Evolutionary conservation across 1,140 invertebrate species (phyloP), one percentile per base, ranked within the genome.

Genomic region (Thrips palmi): DNA sequence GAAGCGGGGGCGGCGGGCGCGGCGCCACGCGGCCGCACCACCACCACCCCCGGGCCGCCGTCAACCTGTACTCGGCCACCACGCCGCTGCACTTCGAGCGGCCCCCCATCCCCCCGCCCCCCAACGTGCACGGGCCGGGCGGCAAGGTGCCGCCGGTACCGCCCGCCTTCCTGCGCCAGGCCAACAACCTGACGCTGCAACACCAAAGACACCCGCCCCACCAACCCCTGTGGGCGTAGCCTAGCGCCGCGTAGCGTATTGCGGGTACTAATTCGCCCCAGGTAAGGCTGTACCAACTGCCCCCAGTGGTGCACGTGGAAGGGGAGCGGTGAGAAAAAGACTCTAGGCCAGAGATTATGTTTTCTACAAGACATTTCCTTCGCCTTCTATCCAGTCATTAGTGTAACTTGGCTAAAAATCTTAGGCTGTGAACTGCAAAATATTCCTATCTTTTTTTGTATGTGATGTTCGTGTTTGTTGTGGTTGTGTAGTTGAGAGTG

Each of bases 1-100:
- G 3, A 50, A 56, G 33, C 56, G 56, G 12, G 53, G 55, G 15
- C 61, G 77, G 46, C 71, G 75, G 40, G 67, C 74, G 42, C 67
- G 60, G 2, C 53, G 58, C 40, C 53, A 37, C 63, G 15, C 56
- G 56, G 39, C 65, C 71, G 32, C 62, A 14, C 51, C 54, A 22
- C 54, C 54, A 18, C 52, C 55, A 29, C 49, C 56, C 15, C 40
- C 40, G 28, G 39, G 15, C 47, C 41, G 12, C 23, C 27, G 31
- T 29, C 23, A 30, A 32, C 31, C 21, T 28, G 12, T 35, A 31
- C 12, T 37, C 33, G 21, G 33, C 32, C 12, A 21, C 24, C 18
- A 33, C 32, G 20, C 41, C 41, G 2, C 37, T 38, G 12, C 37
- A 38, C 41, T 22, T 42, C 17, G 35, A 33, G 15, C 36, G 39